Base-by-base conservation (phyloP, 2,113 vertebrate genomes). In the Pampusana beccarii region DNA sequence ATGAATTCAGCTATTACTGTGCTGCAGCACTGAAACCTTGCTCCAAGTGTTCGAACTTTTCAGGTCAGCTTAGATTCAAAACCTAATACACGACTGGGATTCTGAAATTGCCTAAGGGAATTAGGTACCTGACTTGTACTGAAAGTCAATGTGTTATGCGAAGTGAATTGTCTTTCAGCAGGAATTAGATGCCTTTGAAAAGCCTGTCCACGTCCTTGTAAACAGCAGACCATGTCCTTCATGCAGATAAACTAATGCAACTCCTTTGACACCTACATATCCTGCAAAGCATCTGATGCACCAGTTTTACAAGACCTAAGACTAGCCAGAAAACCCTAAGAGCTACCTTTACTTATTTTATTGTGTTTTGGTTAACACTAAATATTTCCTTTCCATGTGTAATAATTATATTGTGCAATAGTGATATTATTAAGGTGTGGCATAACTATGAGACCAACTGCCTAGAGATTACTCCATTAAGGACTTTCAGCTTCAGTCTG, bases 41-140 rank as follows among this genome's bases (percentile, higher is more conserved):
- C 36, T 74, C 38, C 40, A 54, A 80, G 57, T 62, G 31, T 54
- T 83, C 56, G 65, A 90, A 84, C 71, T 92, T 86, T 78, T 33
- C 73, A 95, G 65, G 62, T 89, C 87, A 89, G 16, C 62, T 96
- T 91, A 84, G 40, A 95, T 86, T 90, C 73, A 89, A 94, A 95
- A 75, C 9, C 28, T 54, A 67, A 74, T 50, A 66, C n/a, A 50
- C 2, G 17, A 24, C 38, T 91, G 57, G 56, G 31, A 70, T 85
- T 81, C 56, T 91, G 65, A 74, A 86, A 40, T 11, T 69, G 21
- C 77, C 72, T 57, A 58, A 92, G 28, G 28, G 40, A 96, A 89
- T 71, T 51, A 90, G 42, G 57, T 58, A 71, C 56, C 75, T 71
- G 84, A 72, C 80, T 92, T 92, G 80, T 44, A 36, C 50, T 86